Percentiles rank a stretch among this genome's conserved stretches.
These are phyloP conservation scores for Atherinomorus stipes DNA, from an alignment of 2,113 vertebrate genomes.

Conservation along the genomic window DNA sequence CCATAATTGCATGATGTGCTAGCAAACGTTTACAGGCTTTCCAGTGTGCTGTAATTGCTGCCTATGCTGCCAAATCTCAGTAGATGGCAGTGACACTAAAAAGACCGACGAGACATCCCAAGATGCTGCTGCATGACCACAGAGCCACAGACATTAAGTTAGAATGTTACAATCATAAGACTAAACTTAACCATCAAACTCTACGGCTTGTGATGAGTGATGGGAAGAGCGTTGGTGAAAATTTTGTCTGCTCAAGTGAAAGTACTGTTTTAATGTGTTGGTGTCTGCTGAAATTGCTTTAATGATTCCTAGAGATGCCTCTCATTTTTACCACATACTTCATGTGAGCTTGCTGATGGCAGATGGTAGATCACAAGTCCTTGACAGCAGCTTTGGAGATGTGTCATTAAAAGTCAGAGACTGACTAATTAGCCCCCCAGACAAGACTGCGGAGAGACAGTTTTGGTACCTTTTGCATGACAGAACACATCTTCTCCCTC, in stretches of 20 bases:
- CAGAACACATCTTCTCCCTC: conserved; percentile 36
- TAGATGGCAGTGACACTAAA: conserved; percentile 66
- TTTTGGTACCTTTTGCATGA: conserved; percentile 30
- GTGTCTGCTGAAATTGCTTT: conserved; percentile 35
- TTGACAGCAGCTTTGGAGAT: conserved; percentile 42
- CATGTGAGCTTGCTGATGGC: conserved; percentile 68
- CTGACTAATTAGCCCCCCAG: conserved; percentile 60
- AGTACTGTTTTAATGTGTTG: conserved; percentile 29
- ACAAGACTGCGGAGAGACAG: conserved; percentile 48
- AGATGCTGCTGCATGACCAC: conserved; percentile 49
- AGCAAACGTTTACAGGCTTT: conserved; percentile 70
- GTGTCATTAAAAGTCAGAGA: conserved; percentile 64
- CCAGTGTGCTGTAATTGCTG: conserved; percentile 68
- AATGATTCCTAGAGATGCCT: conserved; percentile 50
- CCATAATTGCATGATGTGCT: conserved; percentile 79
- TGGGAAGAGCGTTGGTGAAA: not conserved
- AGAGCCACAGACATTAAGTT: conserved; percentile 52
- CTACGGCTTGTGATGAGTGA: conserved; percentile 20
- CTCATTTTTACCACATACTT: conserved; percentile 41
- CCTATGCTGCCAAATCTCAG: conserved; percentile 66
- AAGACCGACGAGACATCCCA: conserved; percentile 46
- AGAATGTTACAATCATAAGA: conserved; percentile 49
- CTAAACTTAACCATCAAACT: conserved; percentile 46
- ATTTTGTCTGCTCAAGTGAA: conserved; percentile 4
- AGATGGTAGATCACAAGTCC: conserved; percentile 64